phyloP scores from a whole-genome alignment of 2,888 invertebrate genomes.

The Drosophila falleni region DNA sequence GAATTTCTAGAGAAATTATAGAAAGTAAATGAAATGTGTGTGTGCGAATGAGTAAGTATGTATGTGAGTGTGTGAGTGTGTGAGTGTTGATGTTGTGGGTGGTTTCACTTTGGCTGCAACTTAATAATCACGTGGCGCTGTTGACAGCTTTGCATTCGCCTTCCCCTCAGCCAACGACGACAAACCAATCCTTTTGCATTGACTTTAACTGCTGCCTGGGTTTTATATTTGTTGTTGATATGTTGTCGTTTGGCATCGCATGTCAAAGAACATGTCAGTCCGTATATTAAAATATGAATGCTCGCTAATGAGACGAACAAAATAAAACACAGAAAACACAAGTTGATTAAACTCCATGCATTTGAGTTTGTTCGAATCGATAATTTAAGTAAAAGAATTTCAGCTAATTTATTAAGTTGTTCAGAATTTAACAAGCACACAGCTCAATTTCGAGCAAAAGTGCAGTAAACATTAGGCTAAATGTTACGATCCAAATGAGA shows the following conservation, averaged over 20 bases:
- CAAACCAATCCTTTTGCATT: not conserved
- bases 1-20: constrained; percentile 79
- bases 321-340: constrained; percentile 9
- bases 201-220: constrained; percentile 4
- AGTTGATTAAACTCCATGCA: constrained; percentile 11
- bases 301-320: constrained; percentile 51
- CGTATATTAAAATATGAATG: constrained; percentile 44
- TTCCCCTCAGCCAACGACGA: not conserved
- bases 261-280: constrained; percentile 56
- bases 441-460: constrained; percentile 54
- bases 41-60: not conserved
- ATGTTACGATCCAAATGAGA: constrained; percentile 78
- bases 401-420: constrained; percentile 8
- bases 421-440: not conserved
- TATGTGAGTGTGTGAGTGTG: not conserved
- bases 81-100: constrained; percentile 29
- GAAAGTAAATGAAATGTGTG: constrained; percentile 73
- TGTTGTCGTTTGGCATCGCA: constrained; percentile 48
- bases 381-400: not conserved
- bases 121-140: constrained; percentile 70
- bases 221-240: not conserved
- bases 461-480: constrained; percentile 68
- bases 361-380: constrained; percentile 3
- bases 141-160: constrained; percentile 60
- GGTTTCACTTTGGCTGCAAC: constrained; percentile 37